Conservation (phyloP, 2,797 vertebrate species). For the Caiman crocodilus region DNA sequence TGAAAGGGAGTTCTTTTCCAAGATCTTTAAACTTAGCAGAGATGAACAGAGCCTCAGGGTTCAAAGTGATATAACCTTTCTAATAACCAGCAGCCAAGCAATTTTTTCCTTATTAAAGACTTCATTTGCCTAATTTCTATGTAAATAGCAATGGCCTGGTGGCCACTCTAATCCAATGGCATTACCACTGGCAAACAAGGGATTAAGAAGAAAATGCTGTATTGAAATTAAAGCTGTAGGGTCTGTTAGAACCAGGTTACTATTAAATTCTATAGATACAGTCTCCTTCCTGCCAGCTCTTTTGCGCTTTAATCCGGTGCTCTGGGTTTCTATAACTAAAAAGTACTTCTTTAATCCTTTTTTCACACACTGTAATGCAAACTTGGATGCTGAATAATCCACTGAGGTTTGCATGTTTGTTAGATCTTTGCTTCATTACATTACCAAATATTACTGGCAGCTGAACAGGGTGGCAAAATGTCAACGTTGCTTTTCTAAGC, state of each 20-base stretch:
- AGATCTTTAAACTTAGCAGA: slow-evolving; percentile 22
- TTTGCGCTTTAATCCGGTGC: slow-evolving; percentile 51
- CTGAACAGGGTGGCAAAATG: slow-evolving; percentile 67
- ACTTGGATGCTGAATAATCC: slow-evolving; percentile 74
- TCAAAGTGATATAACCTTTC: slow-evolving; percentile 35
- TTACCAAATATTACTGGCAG: slow-evolving; percentile 77
- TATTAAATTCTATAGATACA: slow-evolving; percentile 80
- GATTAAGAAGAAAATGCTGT: slow-evolving; percentile 88
- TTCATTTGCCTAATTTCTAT: slow-evolving; percentile 75
- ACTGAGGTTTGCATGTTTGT: slow-evolving; percentile 47
- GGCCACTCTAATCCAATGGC: slow-evolving; percentile 68
- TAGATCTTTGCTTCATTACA: slow-evolving; percentile 76
- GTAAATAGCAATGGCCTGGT: slow-evolving; percentile 72
- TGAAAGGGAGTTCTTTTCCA: slow-evolving; percentile 17
- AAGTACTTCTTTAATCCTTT: slow-evolving; percentile 72
- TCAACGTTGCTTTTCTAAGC: slow-evolving; percentile 73
- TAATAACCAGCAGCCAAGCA: background rate
- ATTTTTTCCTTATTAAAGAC: slow-evolving; percentile 59
- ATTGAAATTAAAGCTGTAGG: slow-evolving; percentile 88
- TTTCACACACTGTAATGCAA: slow-evolving; percentile 64
- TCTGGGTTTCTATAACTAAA: slow-evolving; percentile 63
- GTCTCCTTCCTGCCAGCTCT: slow-evolving; percentile 42
- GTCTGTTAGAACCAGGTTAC: slow-evolving; percentile 83
- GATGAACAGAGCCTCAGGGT: slow-evolving; percentile 5
- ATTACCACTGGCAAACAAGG: slow-evolving; percentile 75